phyloP scores from a whole-genome alignment of 1,140 invertebrate genomes.

The Drosophila tropicalis region DNA sequence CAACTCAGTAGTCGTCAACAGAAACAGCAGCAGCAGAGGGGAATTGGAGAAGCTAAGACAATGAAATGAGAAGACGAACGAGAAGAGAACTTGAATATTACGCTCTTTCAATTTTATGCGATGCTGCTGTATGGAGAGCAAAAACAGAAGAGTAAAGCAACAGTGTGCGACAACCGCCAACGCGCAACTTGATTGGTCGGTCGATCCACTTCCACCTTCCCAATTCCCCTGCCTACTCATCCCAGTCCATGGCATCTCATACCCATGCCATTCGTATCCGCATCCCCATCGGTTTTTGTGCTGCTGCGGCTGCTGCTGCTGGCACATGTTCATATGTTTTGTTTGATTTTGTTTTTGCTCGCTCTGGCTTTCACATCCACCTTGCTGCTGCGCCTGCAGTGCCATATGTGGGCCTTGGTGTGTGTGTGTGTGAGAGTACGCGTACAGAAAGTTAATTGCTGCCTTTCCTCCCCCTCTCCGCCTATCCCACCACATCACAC shows the following conservation, averaged over 20 bases:
- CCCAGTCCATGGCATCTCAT: neutral
- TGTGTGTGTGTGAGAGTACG: slow-evolving; percentile 27
- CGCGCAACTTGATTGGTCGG: slow-evolving; percentile 71
- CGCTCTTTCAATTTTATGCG: slow-evolving; percentile 46
- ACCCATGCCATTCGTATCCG: slow-evolving; percentile 1
- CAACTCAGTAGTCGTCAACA: neutral
- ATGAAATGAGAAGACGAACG: slow-evolving; percentile 27
- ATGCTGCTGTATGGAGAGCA: slow-evolving; percentile 34
- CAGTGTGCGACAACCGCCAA: slow-evolving; percentile 49
- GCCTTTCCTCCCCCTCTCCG: slow-evolving; percentile 34
- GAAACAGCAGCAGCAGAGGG: neutral
- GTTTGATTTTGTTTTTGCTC: slow-evolving; percentile 39
- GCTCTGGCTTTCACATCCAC: slow-evolving; percentile 28
- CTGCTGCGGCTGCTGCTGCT: slow-evolving; percentile 26
- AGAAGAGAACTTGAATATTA: slow-evolving; percentile 37
- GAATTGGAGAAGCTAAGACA: slow-evolving; percentile 27
- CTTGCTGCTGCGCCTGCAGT: slow-evolving; percentile 28
- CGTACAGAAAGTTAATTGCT: slow-evolving; percentile 64
- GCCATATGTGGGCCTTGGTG: slow-evolving; percentile 28
- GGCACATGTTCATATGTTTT: slow-evolving; percentile 43
- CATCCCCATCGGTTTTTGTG: slow-evolving; percentile 17
- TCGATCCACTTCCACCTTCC: slow-evolving; percentile 35
- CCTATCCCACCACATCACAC: slow-evolving; percentile 20
- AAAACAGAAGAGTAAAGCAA: slow-evolving; percentile 62
- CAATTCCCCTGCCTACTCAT: neutral